These are phyloP conservation scores for Pachliopta kotzebuea DNA, from an alignment of 2,888 invertebrate species.

Conservation along the genomic window DNA sequence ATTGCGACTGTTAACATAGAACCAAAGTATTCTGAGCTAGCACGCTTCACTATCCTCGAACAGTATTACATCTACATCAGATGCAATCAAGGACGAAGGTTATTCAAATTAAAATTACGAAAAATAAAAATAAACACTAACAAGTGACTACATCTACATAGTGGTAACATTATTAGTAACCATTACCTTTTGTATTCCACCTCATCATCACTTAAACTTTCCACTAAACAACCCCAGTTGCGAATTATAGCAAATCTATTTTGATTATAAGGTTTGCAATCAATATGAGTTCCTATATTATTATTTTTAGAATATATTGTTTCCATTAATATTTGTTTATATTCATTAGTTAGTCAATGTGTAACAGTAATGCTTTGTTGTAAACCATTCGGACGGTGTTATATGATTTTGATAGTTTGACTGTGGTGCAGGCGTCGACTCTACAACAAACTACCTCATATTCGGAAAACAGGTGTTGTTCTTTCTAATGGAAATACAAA, in stretches of 20 bases:
- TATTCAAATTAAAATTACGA: no score
- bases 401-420: slow-evolving; percentile 14
- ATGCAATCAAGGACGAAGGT: no score
- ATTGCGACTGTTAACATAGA: no score
- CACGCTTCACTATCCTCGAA: no score
- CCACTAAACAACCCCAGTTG: slow-evolving; percentile 2
- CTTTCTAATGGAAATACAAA: slow-evolving; percentile 38
- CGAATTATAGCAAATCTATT: slow-evolving; percentile 18
- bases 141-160: no score
- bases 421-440: slow-evolving; percentile 20
- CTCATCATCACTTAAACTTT: slow-evolving; percentile 6
- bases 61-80: no score
- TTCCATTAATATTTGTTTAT: slow-evolving; percentile 54
- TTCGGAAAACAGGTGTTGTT: slow-evolving; percentile 55
- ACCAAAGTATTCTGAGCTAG: no score
- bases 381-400: slow-evolving; percentile 12
- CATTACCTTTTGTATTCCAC: not conserved
- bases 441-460: slow-evolving; percentile 66
- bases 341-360: slow-evolving; percentile 48
- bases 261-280: slow-evolving; percentile 54
- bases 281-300: slow-evolving; percentile 75
- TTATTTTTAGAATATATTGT: slow-evolving; percentile 50
- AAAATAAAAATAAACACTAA: no score
- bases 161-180: not conserved
- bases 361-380: slow-evolving; percentile 14